Base-by-base conservation (phyloP, 1,140 invertebrate genomes). In the Heliothis subflexa region DNA sequence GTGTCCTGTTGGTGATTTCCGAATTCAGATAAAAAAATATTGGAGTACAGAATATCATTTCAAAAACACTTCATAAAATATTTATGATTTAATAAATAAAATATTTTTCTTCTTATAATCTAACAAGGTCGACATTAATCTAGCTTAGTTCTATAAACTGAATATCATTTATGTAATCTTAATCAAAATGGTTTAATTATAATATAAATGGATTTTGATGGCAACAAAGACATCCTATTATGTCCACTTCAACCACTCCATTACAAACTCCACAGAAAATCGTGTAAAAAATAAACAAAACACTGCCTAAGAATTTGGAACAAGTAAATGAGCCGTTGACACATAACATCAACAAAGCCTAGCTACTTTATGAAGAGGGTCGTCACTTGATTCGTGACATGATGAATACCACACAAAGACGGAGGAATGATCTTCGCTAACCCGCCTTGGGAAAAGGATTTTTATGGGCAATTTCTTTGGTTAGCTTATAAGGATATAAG, bases 281-380 rank as follows among this genome's bases (percentile, higher is more conserved):
- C 33, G 16, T 9, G 10, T 49, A 25, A 49, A 66, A 64, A 66
- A 68, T 25, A 13, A 10, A 16, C 45, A 16, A 11, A 10, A 16
- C 45, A 16, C 3, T 18, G 40, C 16, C 62, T 21, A 73, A 59
- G 25, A 57, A 72, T 72, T 55, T 40, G 50, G 16, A 73, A 5
- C 18, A 28, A 61, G 55, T 73, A 59, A 73, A 73, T 73, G 71
- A 73, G 71, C 71, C 71, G 71, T 73, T 61, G 71, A 73, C 71
- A 55, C 71, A 73, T 61, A 61, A 73, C 33, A 40, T 59, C 71
- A 73, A 73, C 71, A 73, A 73, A 61, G 55, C 16, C 50, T 40
- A 7, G 45, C 68, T 13, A 71, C 14, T 7, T 71, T 59, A 73
- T 49, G 55, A 61, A 59, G 13, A 68, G 71, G 71, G 71, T 25